Conservation (phyloP, 1,140 invertebrate species). For the Saccostrea echinata region DNA sequence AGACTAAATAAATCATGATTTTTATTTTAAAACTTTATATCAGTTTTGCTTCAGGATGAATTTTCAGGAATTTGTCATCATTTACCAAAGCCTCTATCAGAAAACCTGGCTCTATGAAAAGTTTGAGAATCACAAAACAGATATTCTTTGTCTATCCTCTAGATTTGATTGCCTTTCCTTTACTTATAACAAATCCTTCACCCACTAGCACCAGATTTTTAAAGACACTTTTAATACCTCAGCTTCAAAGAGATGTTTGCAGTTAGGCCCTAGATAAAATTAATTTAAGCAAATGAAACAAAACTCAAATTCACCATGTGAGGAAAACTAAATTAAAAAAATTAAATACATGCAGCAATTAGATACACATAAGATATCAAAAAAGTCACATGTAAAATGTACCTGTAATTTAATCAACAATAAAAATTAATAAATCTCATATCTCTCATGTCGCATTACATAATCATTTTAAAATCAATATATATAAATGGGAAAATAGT, state of each 20-base stretch:
- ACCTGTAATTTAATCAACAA: neutral
- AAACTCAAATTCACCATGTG: slow-evolving; percentile 16
- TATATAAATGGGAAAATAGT: neutral
- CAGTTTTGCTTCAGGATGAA: too few species aligned
- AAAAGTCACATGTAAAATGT: neutral
- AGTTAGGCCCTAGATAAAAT: slow-evolving; percentile 27
- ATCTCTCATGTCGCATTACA: neutral
- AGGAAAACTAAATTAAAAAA: slow-evolving; percentile 10
- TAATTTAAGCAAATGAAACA: slow-evolving; percentile 28
- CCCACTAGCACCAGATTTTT: neutral
- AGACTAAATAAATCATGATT: too few species aligned
- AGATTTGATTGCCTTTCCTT: neutral
- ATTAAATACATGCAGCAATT: neutral
- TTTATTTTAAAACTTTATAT: too few species aligned
- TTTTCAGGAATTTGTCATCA: too few species aligned
- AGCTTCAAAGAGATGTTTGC: slow-evolving; percentile 10
- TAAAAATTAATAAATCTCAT: neutral
- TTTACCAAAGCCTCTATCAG: too few species aligned
- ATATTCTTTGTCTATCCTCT: too few species aligned
- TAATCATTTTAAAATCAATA: neutral
- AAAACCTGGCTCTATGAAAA: too few species aligned
- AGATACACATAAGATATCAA: neutral
- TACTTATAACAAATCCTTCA: neutral
- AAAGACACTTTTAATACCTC: slow-evolving; percentile 13
- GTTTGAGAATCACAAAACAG: too few species aligned